Evolutionary conservation across 2,113 vertebrate species (phyloP), one percentile per base, ranked within the genome.

Genomic region (Lophura nycthemera): DNA sequence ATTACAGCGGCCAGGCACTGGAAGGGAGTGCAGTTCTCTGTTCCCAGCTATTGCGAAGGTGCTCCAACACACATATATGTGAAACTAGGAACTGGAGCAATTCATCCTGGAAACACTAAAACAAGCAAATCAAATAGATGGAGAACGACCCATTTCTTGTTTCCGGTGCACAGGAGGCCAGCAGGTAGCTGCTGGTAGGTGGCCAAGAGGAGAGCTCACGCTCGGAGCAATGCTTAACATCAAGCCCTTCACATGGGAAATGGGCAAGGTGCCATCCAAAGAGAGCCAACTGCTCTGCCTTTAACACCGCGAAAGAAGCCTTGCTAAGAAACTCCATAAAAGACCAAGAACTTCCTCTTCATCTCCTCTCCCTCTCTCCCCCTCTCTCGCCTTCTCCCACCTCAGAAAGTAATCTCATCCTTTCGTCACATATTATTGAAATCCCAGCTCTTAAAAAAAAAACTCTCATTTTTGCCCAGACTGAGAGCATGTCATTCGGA

Each of bases 371-470:
- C 90, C 90, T 88, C 91, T 97, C 90, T 94, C 95, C 75, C 93
- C 96, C 92, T 94, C 96, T 93, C 87, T 96, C 43, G 78, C 94
- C 93, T 97, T 97, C 94, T 97, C 95, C 97, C 97, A 97, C 97
- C 97, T 97, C 97, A 94, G 97, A 98, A 98, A 98, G 97, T 98
- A 98, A 98, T 98, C 98, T 98, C 97, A 94, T 97, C 97, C 98
- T 98, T 98, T 98, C 97, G 97, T 98, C 98, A 98, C 98, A 98
- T 98, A 97, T 98, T 98, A 98, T 98, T 98, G 98, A 98, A 98
- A 98, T 98, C 97, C 97, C 96, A 97, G 97, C 97, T 98, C 97
- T 97, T 97, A 90, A 97, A 98, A 98, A 96, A 97, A 97, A 96
- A 92, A 6, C 96, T 97, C 98, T 97, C 97, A 98, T 98, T 98